phyloP scores from a whole-genome alignment of 2,797 vertebrate genomes.

The Microchirus variegatus region DNA sequence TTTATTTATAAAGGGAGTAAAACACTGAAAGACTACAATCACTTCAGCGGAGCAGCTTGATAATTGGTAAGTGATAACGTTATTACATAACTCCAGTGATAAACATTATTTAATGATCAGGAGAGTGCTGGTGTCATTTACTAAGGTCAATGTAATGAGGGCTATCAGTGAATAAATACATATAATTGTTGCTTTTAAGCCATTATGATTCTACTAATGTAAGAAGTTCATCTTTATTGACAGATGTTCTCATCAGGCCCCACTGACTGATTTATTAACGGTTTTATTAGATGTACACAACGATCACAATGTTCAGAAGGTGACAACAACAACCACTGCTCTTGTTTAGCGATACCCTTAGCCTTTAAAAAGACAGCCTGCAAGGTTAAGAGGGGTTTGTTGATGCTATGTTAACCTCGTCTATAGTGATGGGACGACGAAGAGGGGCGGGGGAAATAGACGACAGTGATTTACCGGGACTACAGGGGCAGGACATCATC shows the following conservation, averaged over 20 bases:
- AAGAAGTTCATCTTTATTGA: slow-evolving; percentile 33
- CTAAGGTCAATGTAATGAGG: background rate
- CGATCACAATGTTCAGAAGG: slow-evolving; percentile 14
- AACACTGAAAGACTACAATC: background rate
- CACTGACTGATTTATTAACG: slow-evolving; percentile 36
- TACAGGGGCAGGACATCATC: background rate
- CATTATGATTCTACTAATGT: slow-evolving; percentile 27
- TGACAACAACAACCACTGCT: slow-evolving; percentile 32
- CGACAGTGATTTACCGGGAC: slow-evolving; percentile 50
- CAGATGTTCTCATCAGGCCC: slow-evolving; percentile 6
- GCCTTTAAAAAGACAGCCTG: slow-evolving; percentile 35
- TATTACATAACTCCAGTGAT: background rate
- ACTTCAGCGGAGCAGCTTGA: background rate
- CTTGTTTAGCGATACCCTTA: slow-evolving; percentile 45
- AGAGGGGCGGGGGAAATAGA: slow-evolving; percentile 5
- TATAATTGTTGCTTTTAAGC: slow-evolving; percentile 14
- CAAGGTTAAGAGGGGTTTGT: slow-evolving; percentile 58
- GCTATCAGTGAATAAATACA: background rate
- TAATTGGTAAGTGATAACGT: slow-evolving; percentile 4
- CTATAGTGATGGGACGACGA: slow-evolving; percentile 39
- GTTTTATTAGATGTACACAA: slow-evolving; percentile 24
- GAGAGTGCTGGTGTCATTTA: background rate
- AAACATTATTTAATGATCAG: background rate
- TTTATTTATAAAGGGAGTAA: no score
- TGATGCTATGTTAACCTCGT: slow-evolving; percentile 68